Conservation (phyloP, 2,888 invertebrate species). For the Bibio marci region DNA sequence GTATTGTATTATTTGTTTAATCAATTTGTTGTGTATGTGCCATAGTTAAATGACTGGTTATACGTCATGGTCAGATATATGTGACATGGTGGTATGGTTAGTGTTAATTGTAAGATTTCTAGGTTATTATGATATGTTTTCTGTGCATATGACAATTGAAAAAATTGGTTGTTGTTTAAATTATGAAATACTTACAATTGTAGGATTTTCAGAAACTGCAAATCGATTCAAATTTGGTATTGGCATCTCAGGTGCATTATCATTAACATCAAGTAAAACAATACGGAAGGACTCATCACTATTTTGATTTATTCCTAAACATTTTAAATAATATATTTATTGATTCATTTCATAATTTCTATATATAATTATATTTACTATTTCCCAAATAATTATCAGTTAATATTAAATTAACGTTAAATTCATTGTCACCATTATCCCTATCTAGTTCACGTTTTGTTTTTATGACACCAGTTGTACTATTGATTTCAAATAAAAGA, state of each 20-base stretch:
- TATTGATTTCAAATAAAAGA: constrained; percentile 35
- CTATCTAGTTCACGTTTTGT: constrained; percentile 33
- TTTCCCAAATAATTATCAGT: constrained; percentile 35
- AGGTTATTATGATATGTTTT: too few relatives aligned
- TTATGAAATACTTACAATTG: too few relatives aligned
- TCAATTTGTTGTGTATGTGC: too few relatives aligned
- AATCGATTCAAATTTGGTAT: constrained; percentile 12
- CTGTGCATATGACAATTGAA: too few relatives aligned
- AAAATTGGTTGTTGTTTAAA: too few relatives aligned
- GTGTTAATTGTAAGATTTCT: too few relatives aligned
- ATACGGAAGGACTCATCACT: constrained; percentile 23
- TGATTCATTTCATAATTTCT: neutral
- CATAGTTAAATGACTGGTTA: too few relatives aligned
- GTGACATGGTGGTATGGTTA: too few relatives aligned
- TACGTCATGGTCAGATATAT: too few relatives aligned
- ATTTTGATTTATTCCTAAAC: constrained; percentile 14
- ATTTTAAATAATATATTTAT: constrained; percentile 2
- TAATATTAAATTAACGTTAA: constrained; percentile 32
- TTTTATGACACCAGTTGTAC: constrained; percentile 29
- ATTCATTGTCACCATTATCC: constrained; percentile 31
- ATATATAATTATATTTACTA: constrained; percentile 22
- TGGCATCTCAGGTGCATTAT: constrained; percentile 38
- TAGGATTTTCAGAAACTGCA: constrained; percentile 15
- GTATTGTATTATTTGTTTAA: too few relatives aligned
- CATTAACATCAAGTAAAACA: constrained; percentile 40